Evolutionary conservation across 64 coral and sea anemone genomes (phyloP).

Genomic region (Montipora cactus): DNA sequence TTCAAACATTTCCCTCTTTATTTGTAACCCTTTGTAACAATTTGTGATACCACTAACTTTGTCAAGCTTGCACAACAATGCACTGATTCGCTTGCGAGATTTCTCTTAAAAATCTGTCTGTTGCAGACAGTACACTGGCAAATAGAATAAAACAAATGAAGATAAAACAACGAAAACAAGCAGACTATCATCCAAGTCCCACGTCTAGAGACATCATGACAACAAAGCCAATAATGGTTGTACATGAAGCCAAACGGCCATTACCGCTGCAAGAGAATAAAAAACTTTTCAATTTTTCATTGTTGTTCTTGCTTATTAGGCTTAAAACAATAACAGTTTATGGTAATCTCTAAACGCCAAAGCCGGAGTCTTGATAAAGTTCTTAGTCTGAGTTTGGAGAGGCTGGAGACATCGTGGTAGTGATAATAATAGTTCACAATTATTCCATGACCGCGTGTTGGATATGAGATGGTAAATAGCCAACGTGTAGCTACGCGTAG

Average conservation of each 20-base stretch:
- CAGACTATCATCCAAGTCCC: slow-evolving; percentile 78
- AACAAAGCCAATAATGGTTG: slow-evolving; percentile 93
- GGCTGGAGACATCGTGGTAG: too few relatives aligned
- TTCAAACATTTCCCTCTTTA: background rate
- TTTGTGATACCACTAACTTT: background rate
- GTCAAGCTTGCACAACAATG: background rate
- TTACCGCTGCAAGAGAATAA: slow-evolving; percentile 88
- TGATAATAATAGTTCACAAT: too few relatives aligned
- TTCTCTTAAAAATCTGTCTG: too few relatives aligned
- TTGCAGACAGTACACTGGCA: too few relatives aligned
- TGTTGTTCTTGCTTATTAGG: background rate
- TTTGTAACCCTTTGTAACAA: background rate
- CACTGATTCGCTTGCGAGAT: background rate
- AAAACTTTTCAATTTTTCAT: too few relatives aligned
- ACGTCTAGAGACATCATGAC: slow-evolving; percentile 99
- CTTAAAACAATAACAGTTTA: too few relatives aligned
- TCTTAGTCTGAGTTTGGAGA: too few relatives aligned
- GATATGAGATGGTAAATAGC: too few relatives aligned
- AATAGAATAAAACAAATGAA: background rate
- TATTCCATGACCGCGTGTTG: too few relatives aligned
- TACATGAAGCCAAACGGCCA: slow-evolving; percentile 95
- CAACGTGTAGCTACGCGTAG: too few relatives aligned
- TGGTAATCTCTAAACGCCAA: too few relatives aligned
- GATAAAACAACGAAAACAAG: background rate
- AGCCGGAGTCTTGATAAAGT: too few relatives aligned